phyloP scores from a whole-genome alignment of 2,888 invertebrate genomes.

The Minunthozetes semirufus region DNA sequence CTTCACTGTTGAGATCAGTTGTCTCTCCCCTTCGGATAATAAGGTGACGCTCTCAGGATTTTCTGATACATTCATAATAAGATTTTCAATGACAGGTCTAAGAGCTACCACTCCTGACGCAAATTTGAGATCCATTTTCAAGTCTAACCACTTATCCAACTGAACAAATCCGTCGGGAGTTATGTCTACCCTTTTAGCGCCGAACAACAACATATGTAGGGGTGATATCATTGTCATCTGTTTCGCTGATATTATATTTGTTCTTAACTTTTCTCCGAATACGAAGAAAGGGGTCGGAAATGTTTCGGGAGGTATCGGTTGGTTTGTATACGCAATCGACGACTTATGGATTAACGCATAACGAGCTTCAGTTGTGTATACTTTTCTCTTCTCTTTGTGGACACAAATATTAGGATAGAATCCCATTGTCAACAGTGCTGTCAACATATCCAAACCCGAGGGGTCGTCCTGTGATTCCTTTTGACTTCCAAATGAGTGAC shows the following conservation, averaged over 20 bases:
- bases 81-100: constrained; percentile 76
- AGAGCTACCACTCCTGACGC: constrained; percentile 78
- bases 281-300: constrained; percentile 94
- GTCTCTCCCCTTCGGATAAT: constrained; percentile 53
- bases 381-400: constrained; percentile 90
- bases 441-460: constrained; percentile 16
- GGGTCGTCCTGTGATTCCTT: neutral
- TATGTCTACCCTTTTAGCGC: constrained; percentile 75
- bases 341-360: constrained; percentile 92
- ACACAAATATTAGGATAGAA: constrained; percentile 94
- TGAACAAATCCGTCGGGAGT: constrained; percentile 63
- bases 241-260: constrained; percentile 89
- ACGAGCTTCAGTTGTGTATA: constrained; percentile 89
- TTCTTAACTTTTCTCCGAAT: constrained; percentile 92
- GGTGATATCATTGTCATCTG: constrained; percentile 95
- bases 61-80: constrained; percentile 70
- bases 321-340: constrained; percentile 84
- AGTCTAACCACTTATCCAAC: constrained; percentile 72
- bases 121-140: constrained; percentile 29
- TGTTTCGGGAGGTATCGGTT: constrained; percentile 57
- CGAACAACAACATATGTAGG: constrained; percentile 83
- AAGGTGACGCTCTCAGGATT: constrained; percentile 69
- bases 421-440: constrained; percentile 70
- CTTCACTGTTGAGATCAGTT: constrained; percentile 62
- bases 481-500: neutral